phyloP scores from a whole-genome alignment of 2,113 vertebrate genomes.

The Cyprinodon brontotheroides region DNA sequence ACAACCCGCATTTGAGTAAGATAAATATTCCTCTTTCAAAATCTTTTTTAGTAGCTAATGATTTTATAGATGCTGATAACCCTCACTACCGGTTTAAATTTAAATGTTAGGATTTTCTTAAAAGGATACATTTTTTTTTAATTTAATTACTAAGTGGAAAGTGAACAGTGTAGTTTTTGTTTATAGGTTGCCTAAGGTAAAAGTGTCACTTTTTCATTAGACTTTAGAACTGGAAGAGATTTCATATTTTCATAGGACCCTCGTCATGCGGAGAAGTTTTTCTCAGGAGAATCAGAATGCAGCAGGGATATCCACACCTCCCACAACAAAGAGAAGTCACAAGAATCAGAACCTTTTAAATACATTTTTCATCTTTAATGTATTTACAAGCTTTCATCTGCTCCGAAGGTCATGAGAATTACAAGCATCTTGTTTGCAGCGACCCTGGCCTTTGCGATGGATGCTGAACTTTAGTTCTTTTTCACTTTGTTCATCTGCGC shows the following conservation, averaged over 20 bases:
- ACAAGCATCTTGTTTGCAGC: slow-evolving; percentile 83
- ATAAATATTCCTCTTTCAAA: neutral
- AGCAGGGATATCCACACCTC: neutral
- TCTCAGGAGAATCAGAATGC: slow-evolving; percentile 1
- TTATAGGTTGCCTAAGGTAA: neutral
- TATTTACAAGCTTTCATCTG: slow-evolving; percentile 98
- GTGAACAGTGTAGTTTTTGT: too few relatives aligned
- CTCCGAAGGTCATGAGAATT: slow-evolving; percentile 90
- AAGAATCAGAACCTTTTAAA: slow-evolving; percentile 77
- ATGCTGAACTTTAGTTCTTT: slow-evolving; percentile 74
- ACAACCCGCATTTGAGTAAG: neutral
- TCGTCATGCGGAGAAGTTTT: too few relatives aligned
- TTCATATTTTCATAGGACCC: neutral
- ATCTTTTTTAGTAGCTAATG: neutral
- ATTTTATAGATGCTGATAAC: neutral
- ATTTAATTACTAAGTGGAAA: neutral
- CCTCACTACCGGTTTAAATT: neutral
- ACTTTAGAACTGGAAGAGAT: neutral
- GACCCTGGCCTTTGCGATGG: slow-evolving; percentile 73
- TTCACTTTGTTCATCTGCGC: slow-evolving; percentile 60
- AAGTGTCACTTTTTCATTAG: neutral
- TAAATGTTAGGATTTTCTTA: neutral
- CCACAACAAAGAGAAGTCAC: slow-evolving; percentile 52
- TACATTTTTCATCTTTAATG: slow-evolving; percentile 91
- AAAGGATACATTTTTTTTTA: neutral